These are phyloP conservation scores for Sabatieria punctata DNA, from an alignment of 2,888 invertebrate species.

Conservation along the genomic window DNA sequence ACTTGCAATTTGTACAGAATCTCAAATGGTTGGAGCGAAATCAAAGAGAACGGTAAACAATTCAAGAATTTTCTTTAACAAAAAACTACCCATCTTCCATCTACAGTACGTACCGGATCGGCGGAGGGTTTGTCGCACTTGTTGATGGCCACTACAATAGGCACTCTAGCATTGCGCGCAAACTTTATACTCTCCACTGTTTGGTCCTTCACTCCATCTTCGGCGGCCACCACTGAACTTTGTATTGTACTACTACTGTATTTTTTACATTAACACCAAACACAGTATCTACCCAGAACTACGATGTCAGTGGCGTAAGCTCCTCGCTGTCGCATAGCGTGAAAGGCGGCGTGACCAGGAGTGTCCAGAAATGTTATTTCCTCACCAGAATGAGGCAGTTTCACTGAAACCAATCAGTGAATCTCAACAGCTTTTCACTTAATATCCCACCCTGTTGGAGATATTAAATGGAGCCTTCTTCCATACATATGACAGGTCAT, in stretches of 20 bases:
- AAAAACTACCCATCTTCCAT: too few relatives aligned
- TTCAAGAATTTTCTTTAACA: too few relatives aligned
- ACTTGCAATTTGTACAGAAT: too few relatives aligned
- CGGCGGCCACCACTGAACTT: constrained; percentile 97
- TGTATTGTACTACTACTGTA: too few relatives aligned
- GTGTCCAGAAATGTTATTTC: constrained; percentile 84
- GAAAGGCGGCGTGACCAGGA: constrained; percentile 95
- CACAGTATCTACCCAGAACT: constrained; percentile 44
- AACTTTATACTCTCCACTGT: constrained; percentile 74
- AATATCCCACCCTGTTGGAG: too few relatives aligned
- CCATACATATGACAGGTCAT: too few relatives aligned
- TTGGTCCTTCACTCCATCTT: constrained; percentile 97
- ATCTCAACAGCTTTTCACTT: too few relatives aligned
- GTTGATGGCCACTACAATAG: constrained; percentile 88
- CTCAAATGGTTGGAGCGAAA: neutral
- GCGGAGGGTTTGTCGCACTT: constrained; percentile 86
- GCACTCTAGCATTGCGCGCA: constrained; percentile 54
- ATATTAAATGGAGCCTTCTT: too few relatives aligned
- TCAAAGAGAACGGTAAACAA: neutral
- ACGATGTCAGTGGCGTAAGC: constrained; percentile 86
- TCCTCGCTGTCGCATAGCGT: constrained; percentile 80
- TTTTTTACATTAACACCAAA: too few relatives aligned
- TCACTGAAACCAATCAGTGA: too few relatives aligned
- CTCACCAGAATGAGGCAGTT: constrained; percentile 45
- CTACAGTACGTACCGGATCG: constrained; percentile 61